Conservation (phyloP, 2,113 vertebrate species). For the Macrotis lagotis region DNA sequence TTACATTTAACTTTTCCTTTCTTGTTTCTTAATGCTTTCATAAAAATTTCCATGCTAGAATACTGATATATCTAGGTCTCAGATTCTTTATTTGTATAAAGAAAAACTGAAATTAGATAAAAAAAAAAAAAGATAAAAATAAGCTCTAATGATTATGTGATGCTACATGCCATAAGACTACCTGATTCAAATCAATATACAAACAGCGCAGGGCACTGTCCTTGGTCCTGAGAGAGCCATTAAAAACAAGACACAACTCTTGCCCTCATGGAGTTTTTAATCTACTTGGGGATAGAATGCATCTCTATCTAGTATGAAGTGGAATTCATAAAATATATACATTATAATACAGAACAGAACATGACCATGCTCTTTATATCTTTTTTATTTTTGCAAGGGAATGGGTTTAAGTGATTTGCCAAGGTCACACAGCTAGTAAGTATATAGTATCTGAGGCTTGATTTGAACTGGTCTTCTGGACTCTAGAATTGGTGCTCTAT, state of each 20-base stretch:
- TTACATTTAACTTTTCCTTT: background rate
- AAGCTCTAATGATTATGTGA: background rate
- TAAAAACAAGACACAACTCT: background rate
- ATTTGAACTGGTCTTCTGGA: too few species aligned
- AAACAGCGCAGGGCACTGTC: background rate
- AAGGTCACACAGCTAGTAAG: too few species aligned
- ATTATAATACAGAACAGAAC: background rate
- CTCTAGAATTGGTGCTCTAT: too few species aligned
- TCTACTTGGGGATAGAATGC: background rate
- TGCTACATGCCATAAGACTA: background rate
- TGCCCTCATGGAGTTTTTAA: background rate
- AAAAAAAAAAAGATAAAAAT: too few species aligned
- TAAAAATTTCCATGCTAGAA: background rate
- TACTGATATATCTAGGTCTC: background rate
- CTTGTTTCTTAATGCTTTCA: background rate
- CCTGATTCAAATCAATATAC: background rate
- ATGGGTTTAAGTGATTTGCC: too few species aligned
- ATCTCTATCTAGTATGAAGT: background rate
- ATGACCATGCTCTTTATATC: too few species aligned
- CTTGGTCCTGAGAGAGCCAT: background rate
- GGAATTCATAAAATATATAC: background rate
- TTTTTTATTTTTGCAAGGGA: too few species aligned
- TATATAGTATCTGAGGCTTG: too few species aligned
- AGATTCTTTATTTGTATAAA: background rate
- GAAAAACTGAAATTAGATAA: background rate